A percentile compares a stretch with the other conserved stretches of the same genome.
phyloP scores from a whole-genome alignment of 37 sponge, comb jelly and placozoan genomes.

The Dysidea cf. avara region DNA sequence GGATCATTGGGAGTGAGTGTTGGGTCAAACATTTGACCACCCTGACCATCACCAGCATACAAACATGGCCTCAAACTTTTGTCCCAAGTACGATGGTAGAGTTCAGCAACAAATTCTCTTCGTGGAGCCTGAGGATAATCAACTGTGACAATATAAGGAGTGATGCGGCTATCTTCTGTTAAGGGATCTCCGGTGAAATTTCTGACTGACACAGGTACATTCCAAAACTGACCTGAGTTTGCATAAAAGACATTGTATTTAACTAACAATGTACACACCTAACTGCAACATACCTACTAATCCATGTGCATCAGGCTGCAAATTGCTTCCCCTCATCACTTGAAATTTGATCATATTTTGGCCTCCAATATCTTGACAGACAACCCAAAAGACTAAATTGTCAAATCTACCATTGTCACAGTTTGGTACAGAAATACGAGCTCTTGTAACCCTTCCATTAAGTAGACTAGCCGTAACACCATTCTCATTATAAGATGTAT shows the following conservation, averaged over 20 bases:
- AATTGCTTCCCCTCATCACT: not conserved
- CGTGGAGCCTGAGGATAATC: not conserved
- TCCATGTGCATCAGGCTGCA: constrained; percentile 12
- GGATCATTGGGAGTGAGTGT: too few species aligned
- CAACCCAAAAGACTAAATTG: constrained; percentile 8
- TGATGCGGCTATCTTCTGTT: not conserved
- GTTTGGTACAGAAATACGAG: constrained; percentile 10
- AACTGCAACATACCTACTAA: constrained; percentile 7
- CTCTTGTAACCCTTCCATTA: constrained; percentile 3
- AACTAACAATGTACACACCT: not conserved
- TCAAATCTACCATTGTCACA: not conserved
- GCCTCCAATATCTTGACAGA: constrained; percentile 5
- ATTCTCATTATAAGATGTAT: not conserved
- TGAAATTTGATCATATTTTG: constrained; percentile 27
- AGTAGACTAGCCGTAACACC: constrained; percentile 14
- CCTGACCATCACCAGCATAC: constrained; percentile 68
- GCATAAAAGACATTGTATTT: not conserved
- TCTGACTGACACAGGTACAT: constrained; percentile 50
- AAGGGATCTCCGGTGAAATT: constrained; percentile 3
- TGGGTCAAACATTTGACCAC: constrained; percentile 21
- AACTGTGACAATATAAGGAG: constrained; percentile 49
- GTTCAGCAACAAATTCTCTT: constrained; percentile 45
- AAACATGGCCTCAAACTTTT: constrained; percentile 40
- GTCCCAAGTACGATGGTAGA: constrained; percentile 54
- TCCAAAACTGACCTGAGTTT: constrained; percentile 79